Percentiles rank a stretch among this genome's conserved stretches.
Evolutionary conservation across 2,888 invertebrate genomes (phyloP).

Genomic region (Augiades crinisus): DNA sequence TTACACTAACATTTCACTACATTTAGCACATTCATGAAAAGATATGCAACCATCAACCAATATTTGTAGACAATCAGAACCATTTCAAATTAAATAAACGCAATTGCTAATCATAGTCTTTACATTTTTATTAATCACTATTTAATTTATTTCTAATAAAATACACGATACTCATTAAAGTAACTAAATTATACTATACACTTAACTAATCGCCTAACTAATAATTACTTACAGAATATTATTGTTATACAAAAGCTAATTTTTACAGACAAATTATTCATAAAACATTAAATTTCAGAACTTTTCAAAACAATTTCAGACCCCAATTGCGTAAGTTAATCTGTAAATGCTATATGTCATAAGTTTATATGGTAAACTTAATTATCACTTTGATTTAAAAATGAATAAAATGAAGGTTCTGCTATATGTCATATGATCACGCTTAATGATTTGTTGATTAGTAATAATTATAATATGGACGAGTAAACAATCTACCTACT

Average conservation of each 20-base stretch:
- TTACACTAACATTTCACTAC: constrained; percentile 1
- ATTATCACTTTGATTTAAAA: too few relatives aligned
- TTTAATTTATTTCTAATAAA: neutral
- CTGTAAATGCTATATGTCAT: too few relatives aligned
- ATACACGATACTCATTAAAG: neutral
- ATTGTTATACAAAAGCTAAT: neutral
- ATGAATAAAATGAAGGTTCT: too few relatives aligned
- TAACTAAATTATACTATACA: constrained; percentile 6
- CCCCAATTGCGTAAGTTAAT: too few relatives aligned
- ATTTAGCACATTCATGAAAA: neutral
- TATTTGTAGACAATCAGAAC: neutral
- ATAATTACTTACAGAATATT: constrained; percentile 7
- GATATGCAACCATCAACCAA: neutral
- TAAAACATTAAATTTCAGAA: neutral
- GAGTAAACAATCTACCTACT: too few relatives aligned
- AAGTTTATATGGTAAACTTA: too few relatives aligned
- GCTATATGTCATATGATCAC: too few relatives aligned
- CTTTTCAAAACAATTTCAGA: too few relatives aligned
- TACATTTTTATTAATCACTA: neutral
- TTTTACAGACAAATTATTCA: neutral
- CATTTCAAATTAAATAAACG: neutral
- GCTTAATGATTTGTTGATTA: too few relatives aligned
- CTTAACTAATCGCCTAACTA: neutral
- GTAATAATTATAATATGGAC: too few relatives aligned
- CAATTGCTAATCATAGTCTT: neutral